Evolutionary conservation across 2,888 invertebrate genomes (phyloP), one percentile per base, ranked within the genome.

Genomic region (Micropterix aruncella): DNA sequence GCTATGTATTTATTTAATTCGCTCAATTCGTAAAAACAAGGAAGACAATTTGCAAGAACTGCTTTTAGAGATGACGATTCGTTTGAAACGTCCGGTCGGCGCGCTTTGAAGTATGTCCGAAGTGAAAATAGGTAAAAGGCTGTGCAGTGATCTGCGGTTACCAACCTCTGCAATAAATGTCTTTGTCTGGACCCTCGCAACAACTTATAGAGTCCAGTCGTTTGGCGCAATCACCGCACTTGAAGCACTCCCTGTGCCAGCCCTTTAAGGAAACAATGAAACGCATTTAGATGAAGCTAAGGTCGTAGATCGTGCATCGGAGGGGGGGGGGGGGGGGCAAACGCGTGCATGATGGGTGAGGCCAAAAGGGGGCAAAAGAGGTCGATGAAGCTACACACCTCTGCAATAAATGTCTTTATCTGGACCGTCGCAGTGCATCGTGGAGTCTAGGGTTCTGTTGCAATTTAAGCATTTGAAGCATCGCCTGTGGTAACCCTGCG

Each of bases 81-180:
- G 27, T 12, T 27, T 12, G 27, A 27, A 27, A 27, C 12, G 27
- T 7, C 5, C 27, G 5, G 5, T 27, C 27, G 12, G 12, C 12
- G 12, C 7, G 12, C 27, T 7, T 7, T 27, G 5, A 27, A 27
- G 27, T 27, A 27, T 27, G 12, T 27, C n/a, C n/a, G n/a, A n/a
- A n/a, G n/a, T n/a, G n/a, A 12, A 27, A 27, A 12, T 27, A 27
- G 27, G 27, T 27, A 27, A 27, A 12, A 27, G 27, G 27, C 27
- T 27, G 27, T 27, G 27, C 27, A 42, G 19, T 18, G 15, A 39
- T 19, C 19, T 38, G 43, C 38, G 43, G 19, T 55, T 56, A 75
- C 77, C 61, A 75, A 89, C 91, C 88, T 85, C 88, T 93, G 76
- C 95, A 95, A 75, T 91, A 95, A 74, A 94, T 89, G 63, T 94